Evolutionary conservation across 2,888 invertebrate species (phyloP).

Genomic region (Rotaria socialis): DNA sequence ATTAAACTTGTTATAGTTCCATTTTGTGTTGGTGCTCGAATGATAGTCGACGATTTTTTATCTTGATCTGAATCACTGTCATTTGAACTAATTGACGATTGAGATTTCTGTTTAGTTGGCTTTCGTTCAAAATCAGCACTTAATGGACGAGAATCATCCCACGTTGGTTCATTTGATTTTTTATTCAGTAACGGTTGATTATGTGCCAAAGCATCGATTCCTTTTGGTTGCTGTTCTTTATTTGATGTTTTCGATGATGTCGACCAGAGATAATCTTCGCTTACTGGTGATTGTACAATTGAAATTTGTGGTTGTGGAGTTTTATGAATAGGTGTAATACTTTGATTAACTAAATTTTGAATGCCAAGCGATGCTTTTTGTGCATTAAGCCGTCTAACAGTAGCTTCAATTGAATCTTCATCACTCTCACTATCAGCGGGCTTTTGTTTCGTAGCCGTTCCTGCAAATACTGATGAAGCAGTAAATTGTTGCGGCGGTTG

Average conservation of each 20-base stretch:
- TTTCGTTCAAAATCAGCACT: conserved; percentile 6
- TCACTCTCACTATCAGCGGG: not conserved
- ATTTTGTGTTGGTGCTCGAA: not conserved
- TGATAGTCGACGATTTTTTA: not conserved
- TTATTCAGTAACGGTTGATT: not conserved
- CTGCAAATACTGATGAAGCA: not conserved
- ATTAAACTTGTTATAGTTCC: not conserved
- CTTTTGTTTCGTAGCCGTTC: not conserved
- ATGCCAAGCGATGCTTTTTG: not conserved
- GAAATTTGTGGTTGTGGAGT: not conserved
- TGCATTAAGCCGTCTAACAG: not conserved
- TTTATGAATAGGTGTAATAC: not conserved
- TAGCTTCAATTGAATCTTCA: conserved; percentile 10
- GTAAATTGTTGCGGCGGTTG: not conserved
- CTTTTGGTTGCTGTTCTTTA: not conserved
- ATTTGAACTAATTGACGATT: not conserved
- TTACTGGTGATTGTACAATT: not conserved
- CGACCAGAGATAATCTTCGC: not conserved
- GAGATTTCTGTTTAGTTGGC: not conserved
- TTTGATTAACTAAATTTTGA: not conserved
- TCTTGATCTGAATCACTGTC: not conserved
- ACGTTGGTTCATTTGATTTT: not conserved
- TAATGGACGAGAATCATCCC: conserved; percentile 29
- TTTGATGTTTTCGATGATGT: not conserved
- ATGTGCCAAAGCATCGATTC: not conserved